These are phyloP conservation scores for Eupithecia dodoneata DNA, from an alignment of 2,888 invertebrate genomes.

Conservation along the genomic window DNA sequence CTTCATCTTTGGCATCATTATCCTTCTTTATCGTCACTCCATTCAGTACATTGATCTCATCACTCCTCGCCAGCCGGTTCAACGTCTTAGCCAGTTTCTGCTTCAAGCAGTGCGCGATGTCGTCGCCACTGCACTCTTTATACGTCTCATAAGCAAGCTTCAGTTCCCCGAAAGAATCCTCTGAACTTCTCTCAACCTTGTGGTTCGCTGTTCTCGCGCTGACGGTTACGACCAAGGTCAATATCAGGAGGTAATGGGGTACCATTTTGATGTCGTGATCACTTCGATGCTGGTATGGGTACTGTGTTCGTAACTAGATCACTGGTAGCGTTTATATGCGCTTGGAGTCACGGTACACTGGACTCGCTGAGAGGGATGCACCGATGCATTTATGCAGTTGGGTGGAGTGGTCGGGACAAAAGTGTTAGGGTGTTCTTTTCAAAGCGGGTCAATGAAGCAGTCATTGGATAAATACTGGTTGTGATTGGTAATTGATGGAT, in stretches of 20 bases:
- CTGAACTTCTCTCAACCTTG: slow-evolving; percentile 74
- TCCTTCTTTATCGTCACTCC: slow-evolving; percentile 91
- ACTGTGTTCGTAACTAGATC: slow-evolving; percentile 76
- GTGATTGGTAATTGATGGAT: background rate
- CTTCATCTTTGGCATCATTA: slow-evolving; percentile 77
- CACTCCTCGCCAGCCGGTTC: slow-evolving; percentile 88
- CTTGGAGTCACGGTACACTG: slow-evolving; percentile 80
- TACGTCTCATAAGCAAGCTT: slow-evolving; percentile 91
- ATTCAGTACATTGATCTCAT: slow-evolving; percentile 87
- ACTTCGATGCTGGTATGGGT: slow-evolving; percentile 72
- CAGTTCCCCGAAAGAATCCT: slow-evolving; percentile 86
- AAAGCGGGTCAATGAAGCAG: slow-evolving; percentile 2
- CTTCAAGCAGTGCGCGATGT: slow-evolving; percentile 90
- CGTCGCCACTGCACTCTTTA: slow-evolving; percentile 90
- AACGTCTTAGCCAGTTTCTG: slow-evolving; percentile 90
- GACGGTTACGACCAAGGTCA: slow-evolving; percentile 81
- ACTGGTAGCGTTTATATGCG: slow-evolving; percentile 79
- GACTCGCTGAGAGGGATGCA: slow-evolving; percentile 76
- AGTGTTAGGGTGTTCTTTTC: slow-evolving; percentile 38
- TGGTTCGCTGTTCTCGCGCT: slow-evolving; percentile 82
- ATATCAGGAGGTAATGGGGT: slow-evolving; percentile 83
- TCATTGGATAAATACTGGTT: slow-evolving; percentile 4
- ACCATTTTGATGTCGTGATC: slow-evolving; percentile 81
- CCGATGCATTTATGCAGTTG: slow-evolving; percentile 75
- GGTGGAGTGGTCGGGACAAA: slow-evolving; percentile 54